These are phyloP conservation scores for Flexamia atlantica DNA, from an alignment of 2,888 invertebrate species.

Conservation along the genomic window DNA sequence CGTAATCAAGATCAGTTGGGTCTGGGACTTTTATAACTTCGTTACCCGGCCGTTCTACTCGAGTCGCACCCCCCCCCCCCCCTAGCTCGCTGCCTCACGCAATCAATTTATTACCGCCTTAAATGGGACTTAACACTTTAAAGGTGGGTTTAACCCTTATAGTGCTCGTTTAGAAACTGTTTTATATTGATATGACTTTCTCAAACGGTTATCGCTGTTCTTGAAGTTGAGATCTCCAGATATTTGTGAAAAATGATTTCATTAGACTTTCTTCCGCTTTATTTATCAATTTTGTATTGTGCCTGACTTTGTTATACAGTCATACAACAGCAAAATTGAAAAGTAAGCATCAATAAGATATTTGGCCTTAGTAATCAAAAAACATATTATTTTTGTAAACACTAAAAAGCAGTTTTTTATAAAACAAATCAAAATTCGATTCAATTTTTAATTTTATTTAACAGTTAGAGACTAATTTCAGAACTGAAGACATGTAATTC, in stretches of 20 bases:
- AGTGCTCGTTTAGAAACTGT: conserved; percentile 1
- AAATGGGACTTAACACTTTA: conserved; percentile 32
- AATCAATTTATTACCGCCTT: conserved; percentile 25
- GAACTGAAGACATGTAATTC: too few species aligned
- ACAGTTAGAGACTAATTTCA: too few species aligned
- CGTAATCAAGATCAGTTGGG: conserved; percentile 48
- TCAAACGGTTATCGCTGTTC: conserved; percentile 11
- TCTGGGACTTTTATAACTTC: conserved; percentile 38
- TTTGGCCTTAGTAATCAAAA: too few species aligned
- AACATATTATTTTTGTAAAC: too few species aligned
- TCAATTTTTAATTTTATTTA: too few species aligned
- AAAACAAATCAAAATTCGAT: too few species aligned
- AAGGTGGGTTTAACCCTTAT: conserved; percentile 20
- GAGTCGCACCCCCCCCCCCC: neutral
- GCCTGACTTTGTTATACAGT: too few species aligned
- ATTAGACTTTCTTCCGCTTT: neutral
- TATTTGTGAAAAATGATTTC: neutral
- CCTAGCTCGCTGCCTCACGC: neutral
- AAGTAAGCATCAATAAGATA: too few species aligned
- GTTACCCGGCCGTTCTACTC: conserved; percentile 6
- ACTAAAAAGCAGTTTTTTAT: too few species aligned
- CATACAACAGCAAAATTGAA: too few species aligned
- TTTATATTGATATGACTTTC: conserved; percentile 11
- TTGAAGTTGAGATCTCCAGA: neutral
- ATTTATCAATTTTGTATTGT: too few species aligned